A percentile compares a stretch with the other conserved stretches of the same genome.
Conservation (phyloP, 2,797 vertebrate genomes). For the Darevskia mixta region DNA sequence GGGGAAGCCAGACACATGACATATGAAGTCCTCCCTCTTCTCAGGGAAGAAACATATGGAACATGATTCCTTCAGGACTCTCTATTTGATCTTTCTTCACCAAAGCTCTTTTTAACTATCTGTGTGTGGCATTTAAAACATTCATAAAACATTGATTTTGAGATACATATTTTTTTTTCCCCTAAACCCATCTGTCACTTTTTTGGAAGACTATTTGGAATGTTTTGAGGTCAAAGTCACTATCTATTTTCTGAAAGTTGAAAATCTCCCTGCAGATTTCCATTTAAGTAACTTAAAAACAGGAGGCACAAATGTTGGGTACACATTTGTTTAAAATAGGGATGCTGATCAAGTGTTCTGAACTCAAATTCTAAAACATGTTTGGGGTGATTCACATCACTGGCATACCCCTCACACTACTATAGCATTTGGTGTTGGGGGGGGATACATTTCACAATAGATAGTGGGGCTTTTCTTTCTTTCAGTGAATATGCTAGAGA, state of each 20-base stretch:
- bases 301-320: background rate
- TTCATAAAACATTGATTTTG: background rate
- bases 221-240: background rate
- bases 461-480: background rate
- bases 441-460: background rate
- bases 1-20: background rate
- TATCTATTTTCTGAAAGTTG: background rate
- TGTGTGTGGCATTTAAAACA: background rate
- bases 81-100: background rate
- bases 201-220: background rate
- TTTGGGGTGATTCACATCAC: background rate
- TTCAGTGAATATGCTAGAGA: background rate
- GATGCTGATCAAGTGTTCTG: background rate
- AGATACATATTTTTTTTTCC: background rate
- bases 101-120: background rate
- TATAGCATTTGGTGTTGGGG: background rate
- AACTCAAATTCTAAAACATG: background rate
- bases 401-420: background rate
- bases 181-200: background rate
- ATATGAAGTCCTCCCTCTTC: background rate
- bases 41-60: slow-evolving; percentile 4
- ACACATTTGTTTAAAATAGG: background rate
- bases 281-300: background rate
- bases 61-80: background rate
- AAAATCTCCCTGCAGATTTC: background rate